A percentile compares a stretch with the other conserved stretches of the same genome.
Evolutionary conservation across 2,113 vertebrate species (phyloP).

Genomic region (Pangasianodon gigas): DNA sequence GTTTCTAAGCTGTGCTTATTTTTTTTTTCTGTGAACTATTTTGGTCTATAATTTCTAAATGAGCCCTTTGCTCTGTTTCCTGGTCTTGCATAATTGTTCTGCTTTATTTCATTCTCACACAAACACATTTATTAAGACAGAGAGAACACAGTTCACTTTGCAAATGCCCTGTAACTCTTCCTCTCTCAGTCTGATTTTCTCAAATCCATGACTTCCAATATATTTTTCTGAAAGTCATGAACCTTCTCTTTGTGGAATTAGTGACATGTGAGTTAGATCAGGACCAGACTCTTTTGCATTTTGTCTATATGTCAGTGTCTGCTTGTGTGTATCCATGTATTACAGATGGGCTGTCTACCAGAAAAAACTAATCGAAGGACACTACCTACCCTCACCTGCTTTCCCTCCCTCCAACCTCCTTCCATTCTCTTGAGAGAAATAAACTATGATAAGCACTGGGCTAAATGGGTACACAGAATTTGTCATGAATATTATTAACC

Average conservation of each 20-base stretch:
- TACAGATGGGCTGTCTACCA: constrained; percentile 62
- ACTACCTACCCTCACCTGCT: constrained; percentile 49
- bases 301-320: constrained; percentile 52
- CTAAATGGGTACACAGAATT: constrained; percentile 1
- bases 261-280: constrained; percentile 57
- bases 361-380: constrained; percentile 55
- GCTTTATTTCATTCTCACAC: neutral
- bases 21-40: neutral
- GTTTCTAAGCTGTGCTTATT: neutral
- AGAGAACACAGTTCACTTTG: neutral
- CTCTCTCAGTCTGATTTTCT: neutral
- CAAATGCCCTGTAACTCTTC: neutral
- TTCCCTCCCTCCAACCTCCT: neutral
- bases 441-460: constrained; percentile 14
- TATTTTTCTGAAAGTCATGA: neutral
- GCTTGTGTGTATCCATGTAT: constrained; percentile 64
- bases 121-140: neutral
- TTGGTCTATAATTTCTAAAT: neutral
- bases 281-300: constrained; percentile 63
- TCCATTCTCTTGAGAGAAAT: constrained; percentile 3
- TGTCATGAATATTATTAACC: constrained; percentile 50
- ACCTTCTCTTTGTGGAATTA: constrained; percentile 36
- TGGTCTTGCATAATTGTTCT: neutral
- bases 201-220: neutral
- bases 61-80: neutral